Conservation (phyloP, 1,140 invertebrate genomes). For the Lucilia cuprina region DNA sequence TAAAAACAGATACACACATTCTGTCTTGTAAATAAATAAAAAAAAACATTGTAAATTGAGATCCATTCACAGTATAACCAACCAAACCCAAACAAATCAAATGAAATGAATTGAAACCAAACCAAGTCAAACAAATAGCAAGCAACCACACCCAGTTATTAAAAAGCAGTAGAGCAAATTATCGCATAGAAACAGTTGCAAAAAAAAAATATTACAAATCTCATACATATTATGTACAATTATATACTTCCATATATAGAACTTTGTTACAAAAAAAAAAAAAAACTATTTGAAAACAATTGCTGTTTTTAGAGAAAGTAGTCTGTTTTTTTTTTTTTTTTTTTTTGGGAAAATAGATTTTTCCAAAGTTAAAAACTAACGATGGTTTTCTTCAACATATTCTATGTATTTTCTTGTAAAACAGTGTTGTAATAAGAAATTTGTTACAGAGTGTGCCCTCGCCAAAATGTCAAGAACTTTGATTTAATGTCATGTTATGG, state of each 20-base stretch:
- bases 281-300: not conserved
- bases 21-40: not conserved
- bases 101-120: not conserved
- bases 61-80: not conserved
- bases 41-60: not conserved
- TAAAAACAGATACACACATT: not conserved
- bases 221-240: no score
- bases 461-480: slow-evolving; percentile 28
- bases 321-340: no score
- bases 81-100: not conserved
- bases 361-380: no score
- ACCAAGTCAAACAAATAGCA: not conserved
- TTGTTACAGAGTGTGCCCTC: not conserved
- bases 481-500: slow-evolving; percentile 22
- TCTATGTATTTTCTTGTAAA: not conserved
- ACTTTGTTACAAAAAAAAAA: not conserved
- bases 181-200: slow-evolving; percentile 1
- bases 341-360: not conserved
- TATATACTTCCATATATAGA: not conserved
- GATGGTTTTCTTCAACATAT: not conserved
- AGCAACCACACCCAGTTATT: slow-evolving; percentile 8
- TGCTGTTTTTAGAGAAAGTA: not conserved
- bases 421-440: not conserved
- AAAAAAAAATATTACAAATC: not conserved
- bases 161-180: slow-evolving; percentile 1